Percentiles rank a stretch among this genome's conserved stretches.
Conservation (phyloP, 2,888 invertebrate genomes). For the Cloeon dipterum region DNA sequence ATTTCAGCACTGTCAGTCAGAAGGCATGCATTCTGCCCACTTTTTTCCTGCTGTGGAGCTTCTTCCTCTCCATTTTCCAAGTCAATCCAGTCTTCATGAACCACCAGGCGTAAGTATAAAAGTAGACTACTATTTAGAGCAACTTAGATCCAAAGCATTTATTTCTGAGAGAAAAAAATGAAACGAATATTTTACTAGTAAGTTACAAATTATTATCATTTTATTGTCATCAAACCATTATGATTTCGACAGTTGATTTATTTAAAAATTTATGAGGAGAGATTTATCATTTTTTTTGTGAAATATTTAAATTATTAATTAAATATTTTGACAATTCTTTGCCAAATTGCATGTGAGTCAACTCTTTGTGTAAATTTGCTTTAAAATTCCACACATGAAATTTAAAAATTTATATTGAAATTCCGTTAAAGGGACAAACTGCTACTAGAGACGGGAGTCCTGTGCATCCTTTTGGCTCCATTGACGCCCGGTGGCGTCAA, state of each 20-base stretch:
- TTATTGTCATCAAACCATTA: too few relatives aligned
- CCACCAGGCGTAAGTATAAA: constrained; percentile 39
- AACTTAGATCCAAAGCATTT: not conserved
- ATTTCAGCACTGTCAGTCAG: constrained; percentile 30
- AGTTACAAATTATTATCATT: too few relatives aligned
- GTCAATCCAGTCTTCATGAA: constrained; percentile 50
- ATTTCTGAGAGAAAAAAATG: not conserved
- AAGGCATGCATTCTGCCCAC: constrained; percentile 31
- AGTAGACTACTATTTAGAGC: not conserved
- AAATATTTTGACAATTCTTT: not conserved
- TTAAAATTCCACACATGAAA: not conserved
- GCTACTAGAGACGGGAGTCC: constrained; percentile 46
- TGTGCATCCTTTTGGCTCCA: constrained; percentile 45
- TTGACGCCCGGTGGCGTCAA: constrained; percentile 19
- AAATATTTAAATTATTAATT: too few relatives aligned
- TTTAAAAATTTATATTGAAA: constrained; percentile 2
- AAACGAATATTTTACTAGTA: too few relatives aligned
- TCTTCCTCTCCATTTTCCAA: constrained; percentile 52
- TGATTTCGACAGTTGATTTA: too few relatives aligned
- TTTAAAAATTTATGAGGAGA: too few relatives aligned
- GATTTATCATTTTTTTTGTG: too few relatives aligned
- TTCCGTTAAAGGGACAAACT: constrained; percentile 35
- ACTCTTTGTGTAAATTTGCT: not conserved
- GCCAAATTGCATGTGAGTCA: not conserved
- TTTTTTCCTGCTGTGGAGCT: constrained; percentile 38